Evolutionary conservation across 2,797 vertebrate species (phyloP).

Genomic region (Tinamus major): DNA sequence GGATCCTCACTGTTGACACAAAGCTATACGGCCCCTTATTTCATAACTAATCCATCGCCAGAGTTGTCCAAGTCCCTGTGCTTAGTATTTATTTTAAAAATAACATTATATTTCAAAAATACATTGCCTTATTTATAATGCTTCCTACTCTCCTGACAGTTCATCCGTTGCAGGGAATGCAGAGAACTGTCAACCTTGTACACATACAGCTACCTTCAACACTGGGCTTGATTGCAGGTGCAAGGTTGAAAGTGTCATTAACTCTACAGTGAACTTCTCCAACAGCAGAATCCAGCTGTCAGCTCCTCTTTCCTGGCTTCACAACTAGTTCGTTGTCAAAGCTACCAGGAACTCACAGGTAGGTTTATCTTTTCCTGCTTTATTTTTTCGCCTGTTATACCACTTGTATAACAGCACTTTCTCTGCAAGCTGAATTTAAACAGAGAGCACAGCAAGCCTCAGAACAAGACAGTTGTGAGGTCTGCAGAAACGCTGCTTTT

Average conservation of each 20-base stretch:
- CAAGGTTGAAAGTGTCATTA: constrained; percentile 15
- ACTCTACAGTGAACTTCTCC: background rate
- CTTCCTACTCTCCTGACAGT: background rate
- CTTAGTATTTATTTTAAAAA: constrained; percentile 20
- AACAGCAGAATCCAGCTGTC: constrained; percentile 14
- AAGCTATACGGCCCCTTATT: background rate
- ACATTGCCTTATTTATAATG: background rate
- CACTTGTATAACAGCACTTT: background rate
- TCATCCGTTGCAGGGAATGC: background rate
- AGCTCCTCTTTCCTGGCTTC: background rate
- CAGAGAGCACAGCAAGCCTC: background rate
- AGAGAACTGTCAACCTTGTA: background rate
- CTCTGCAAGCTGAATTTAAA: background rate
- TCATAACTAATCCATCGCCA: background rate
- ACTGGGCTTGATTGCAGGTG: background rate
- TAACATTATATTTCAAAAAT: background rate
- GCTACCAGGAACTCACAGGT: background rate
- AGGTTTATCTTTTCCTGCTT: background rate
- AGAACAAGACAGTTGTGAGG: background rate
- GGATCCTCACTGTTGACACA: background rate
- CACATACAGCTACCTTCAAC: background rate
- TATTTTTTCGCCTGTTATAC: background rate
- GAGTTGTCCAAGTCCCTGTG: background rate
- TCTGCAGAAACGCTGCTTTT: background rate
- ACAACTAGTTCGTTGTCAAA: constrained; percentile 19